Evolutionary conservation across 2,797 vertebrate species (phyloP), one percentile per base, ranked within the genome.

Genomic region (Galagoides demidoff): DNA sequence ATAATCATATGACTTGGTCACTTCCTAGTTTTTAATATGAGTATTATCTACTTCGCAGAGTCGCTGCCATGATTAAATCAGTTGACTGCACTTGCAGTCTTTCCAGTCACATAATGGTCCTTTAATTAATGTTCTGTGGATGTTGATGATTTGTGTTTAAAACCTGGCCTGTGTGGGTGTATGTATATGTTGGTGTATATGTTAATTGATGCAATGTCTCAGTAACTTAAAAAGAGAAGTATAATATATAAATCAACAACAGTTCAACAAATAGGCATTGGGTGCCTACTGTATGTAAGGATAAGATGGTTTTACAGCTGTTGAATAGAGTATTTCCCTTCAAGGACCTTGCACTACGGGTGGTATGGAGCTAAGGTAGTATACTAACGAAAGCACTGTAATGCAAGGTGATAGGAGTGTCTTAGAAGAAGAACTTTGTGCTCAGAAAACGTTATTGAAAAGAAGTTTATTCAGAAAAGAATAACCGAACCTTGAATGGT

Each of bases 11-110:
- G 20, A 66, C n/a, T 70, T 78, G 37, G 52, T 64, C 37, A 49
- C 86, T 94, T 97, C n/a, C 59, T 85, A 55, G 70, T 49, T 52
- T 85, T 22, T 90, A 85, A 95, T 71, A 39, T 55, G 29, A 78
- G 59, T 17, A 49, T 61, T 71, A 59, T 2, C 11, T 61, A 73
- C 59, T 55, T 96, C 27, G 73, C 49, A 81, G 37, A 79, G 52
- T 85, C 52, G 4, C 55, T 71, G 27, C 77, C n/a, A 22, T 76
- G 19, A 73, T 81, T 90, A 64, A 92, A 79, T 89, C 37, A 92
- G n/a, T 64, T 76, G 64, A 52, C n/a, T 52, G 23, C 2, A 10
- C 31, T n/a, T 87, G 5, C 37, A 61, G 19, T 74, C 3, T 64
- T 61, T 63, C 25, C 19, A 82, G 17, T 45, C 29, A 34, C 57